A percentile compares a stretch with the other conserved stretches of the same genome.
phyloP scores from a whole-genome alignment of 2,797 vertebrate species.

The Acanthornis magna region DNA sequence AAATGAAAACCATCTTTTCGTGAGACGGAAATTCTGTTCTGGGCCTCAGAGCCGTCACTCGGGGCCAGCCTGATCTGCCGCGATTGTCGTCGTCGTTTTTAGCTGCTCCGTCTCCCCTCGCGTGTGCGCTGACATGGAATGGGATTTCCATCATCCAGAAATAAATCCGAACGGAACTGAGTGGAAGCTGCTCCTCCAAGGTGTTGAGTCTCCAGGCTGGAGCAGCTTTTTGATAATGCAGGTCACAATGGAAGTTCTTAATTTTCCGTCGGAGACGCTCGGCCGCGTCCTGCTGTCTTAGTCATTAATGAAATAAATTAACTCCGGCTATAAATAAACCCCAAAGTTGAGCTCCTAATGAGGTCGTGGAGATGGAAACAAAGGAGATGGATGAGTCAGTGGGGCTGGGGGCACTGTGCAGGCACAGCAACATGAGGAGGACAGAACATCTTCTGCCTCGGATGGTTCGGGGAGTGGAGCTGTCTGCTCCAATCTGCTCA shows the following conservation, averaged over 20 bases:
- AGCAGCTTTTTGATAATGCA: background rate
- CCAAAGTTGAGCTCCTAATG: background rate
- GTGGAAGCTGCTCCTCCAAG: background rate
- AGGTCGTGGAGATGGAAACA: background rate
- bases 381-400: background rate
- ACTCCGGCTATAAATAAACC: background rate
- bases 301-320: conserved; percentile 27
- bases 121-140: background rate
- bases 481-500: background rate
- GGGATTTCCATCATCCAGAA: background rate
- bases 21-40: background rate
- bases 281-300: background rate
- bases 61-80: background rate
- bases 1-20: background rate
- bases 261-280: conserved; percentile 11
- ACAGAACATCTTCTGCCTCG: background rate
- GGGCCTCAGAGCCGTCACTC: background rate
- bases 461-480: background rate
- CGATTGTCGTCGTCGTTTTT: background rate
- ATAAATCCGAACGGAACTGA: background rate
- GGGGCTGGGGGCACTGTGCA: background rate
- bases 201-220: background rate
- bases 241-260: background rate
- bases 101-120: background rate
- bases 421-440: fast-evolving